Evolutionary conservation across 2,113 vertebrate genomes (phyloP), one percentile per base, ranked within the genome.

Genomic region (Gopherus evgoodei): DNA sequence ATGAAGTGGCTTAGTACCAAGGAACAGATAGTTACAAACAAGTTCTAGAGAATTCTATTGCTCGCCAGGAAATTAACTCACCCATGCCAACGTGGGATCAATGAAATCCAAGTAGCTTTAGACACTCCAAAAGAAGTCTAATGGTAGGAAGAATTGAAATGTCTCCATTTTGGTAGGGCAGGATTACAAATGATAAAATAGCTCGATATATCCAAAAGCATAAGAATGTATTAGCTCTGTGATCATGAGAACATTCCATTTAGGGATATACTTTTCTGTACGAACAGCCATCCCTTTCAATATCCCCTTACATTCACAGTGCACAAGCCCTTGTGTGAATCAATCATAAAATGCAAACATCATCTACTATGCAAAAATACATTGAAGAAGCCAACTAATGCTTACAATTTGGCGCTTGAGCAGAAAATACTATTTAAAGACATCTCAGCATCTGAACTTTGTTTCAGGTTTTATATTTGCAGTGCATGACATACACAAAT

Each of bases 381-480:
- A 42, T 24, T 42, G 69, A 42, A 75, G 11, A 42, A 42, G 9
- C n/a, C 24, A 38, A 72, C 17, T 38, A n/a, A 22, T 10, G 4
- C 8, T 38, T 75, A 11, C 17, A 42, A 11, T 42, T 24, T 75
- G 6, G n/a, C 24, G 19, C 8, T 86, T 91, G 84, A 93, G 57
- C 81, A 86, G 76, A 86, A 80, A 90, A 90, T 76, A 83, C 62
- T 90, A 42, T 75, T 72, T 72, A 24, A 72, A n/a, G 22, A 38
- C 4, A 38, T 72, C 69, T 72, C 83, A 91, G 81, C 54, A 93
- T 87, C 86, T 94, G 93, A 93, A 94, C 84, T 96, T 91, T 59
- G 65, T 81, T 95, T 90, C 86, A 75, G 80, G 88, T 95, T 91
- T 91, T 97, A 92, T 86, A 95, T 96, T 90, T 91, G 90, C 91